These are phyloP conservation scores for Achatina immaculata DNA, from an alignment of 1,140 invertebrate genomes.

Conservation along the genomic window DNA sequence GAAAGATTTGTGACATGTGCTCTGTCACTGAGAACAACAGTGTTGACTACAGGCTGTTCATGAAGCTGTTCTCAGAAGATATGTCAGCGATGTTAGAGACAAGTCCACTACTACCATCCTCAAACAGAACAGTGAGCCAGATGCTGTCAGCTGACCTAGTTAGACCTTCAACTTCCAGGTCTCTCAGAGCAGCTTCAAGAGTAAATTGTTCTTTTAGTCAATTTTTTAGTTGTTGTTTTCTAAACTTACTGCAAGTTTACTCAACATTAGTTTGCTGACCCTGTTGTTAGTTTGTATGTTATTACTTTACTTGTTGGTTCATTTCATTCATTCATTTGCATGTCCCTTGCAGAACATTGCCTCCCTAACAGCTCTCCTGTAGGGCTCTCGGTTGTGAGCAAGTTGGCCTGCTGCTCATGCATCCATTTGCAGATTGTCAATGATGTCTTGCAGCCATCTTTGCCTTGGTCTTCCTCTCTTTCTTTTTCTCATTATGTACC, in stretches of 20 bases:
- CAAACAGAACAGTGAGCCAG: slow-evolving; percentile 27
- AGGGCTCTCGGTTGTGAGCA: too few species aligned
- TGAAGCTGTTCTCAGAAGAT: slow-evolving; percentile 52
- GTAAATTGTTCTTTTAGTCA: slow-evolving; percentile 35
- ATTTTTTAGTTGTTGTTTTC: not conserved
- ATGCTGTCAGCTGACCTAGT: not conserved
- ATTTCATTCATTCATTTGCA: too few species aligned
- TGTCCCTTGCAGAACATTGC: too few species aligned
- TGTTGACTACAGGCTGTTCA: slow-evolving; percentile 63
- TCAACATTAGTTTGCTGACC: not conserved
- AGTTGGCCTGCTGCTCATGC: too few species aligned
- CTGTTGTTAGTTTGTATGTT: too few species aligned
- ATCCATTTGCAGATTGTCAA: too few species aligned
- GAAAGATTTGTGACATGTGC: slow-evolving; percentile 56
- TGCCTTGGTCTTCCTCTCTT: too few species aligned
- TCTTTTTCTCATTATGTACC: too few species aligned
- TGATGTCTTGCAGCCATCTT: too few species aligned
- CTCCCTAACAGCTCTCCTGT: too few species aligned
- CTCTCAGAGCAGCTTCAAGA: slow-evolving; percentile 50
- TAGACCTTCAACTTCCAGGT: slow-evolving; percentile 47
- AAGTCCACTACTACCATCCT: not conserved
- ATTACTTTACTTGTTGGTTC: too few species aligned
- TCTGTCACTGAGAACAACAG: slow-evolving; percentile 65
- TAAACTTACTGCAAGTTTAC: not conserved
- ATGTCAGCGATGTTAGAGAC: not conserved